These are phyloP conservation scores for Drosophila mimetica DNA, from an alignment of 2,888 invertebrate species.

Conservation along the genomic window DNA sequence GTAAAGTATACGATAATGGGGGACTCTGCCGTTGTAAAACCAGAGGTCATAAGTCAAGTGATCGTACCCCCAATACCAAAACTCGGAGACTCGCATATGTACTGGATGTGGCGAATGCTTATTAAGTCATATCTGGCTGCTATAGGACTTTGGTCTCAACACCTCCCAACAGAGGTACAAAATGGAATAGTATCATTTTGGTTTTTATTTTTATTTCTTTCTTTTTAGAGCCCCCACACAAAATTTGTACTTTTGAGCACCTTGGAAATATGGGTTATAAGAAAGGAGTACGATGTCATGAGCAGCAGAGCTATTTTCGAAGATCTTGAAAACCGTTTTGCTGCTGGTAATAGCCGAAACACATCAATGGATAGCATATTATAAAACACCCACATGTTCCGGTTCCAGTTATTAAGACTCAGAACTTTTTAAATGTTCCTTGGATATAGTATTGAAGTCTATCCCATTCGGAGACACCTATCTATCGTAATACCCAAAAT, in stretches of 20 bases:
- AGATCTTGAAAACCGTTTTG: conserved; percentile 2
- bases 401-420: too few species aligned
- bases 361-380: background rate
- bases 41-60: background rate
- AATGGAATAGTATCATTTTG: background rate
- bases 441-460: background rate
- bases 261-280: conserved; percentile 33
- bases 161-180: conserved; percentile 32
- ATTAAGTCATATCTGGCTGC: conserved; percentile 24
- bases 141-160: conserved; percentile 19
- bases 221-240: conserved; percentile 19
- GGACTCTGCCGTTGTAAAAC: background rate
- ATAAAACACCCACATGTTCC: background rate
- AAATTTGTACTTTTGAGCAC: conserved; percentile 32
- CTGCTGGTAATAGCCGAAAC: too few species aligned
- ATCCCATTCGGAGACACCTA: background rate
- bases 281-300: conserved; percentile 20
- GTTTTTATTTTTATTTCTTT: background rate
- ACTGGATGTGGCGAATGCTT: conserved; percentile 35
- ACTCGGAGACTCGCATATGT: conserved; percentile 31
- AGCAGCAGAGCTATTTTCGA: conserved; percentile 16
- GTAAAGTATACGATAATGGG: conserved; percentile 11
- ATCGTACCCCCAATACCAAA: conserved; percentile 21
- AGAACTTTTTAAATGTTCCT: too few species aligned
- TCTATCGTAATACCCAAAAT: background rate